A percentile compares a stretch with the other conserved stretches of the same genome.
Evolutionary conservation across 2,888 invertebrate species (phyloP).

Genomic region (Helicoverpa assulta): DNA sequence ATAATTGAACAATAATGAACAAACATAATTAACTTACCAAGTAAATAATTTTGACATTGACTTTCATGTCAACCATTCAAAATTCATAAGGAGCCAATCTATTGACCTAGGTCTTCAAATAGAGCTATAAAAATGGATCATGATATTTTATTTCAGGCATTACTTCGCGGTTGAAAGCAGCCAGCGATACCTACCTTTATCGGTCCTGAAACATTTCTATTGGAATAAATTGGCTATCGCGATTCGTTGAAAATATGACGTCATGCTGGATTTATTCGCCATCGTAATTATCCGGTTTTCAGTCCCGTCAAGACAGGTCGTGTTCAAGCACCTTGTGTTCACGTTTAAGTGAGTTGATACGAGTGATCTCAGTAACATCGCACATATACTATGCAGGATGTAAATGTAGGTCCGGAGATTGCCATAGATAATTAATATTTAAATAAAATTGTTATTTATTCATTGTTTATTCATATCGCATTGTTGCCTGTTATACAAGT

Average conservation of each 20-base stretch:
- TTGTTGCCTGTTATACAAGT: conserved; percentile 26
- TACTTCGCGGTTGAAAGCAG: background rate
- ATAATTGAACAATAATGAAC: too few species aligned
- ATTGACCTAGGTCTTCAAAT: background rate
- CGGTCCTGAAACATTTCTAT: background rate
- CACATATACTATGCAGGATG: background rate
- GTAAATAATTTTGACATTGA: too few species aligned
- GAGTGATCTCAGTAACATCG: background rate
- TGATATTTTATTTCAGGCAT: conserved; percentile 1
- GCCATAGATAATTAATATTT: too few species aligned
- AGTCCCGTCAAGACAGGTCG: background rate
- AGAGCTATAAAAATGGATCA: background rate
- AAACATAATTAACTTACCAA: too few species aligned
- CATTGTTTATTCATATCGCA: conserved; percentile 17
- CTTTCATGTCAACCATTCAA: background rate
- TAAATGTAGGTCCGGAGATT: too few species aligned
- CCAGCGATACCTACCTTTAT: background rate
- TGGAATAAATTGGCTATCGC: conserved; percentile 1
- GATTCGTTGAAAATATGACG: conserved; percentile 1
- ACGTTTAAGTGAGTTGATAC: conserved; percentile 2
- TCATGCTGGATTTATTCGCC: background rate
- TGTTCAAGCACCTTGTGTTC: conserved; percentile 1
- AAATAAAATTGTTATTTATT: too few species aligned
- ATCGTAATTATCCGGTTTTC: conserved; percentile 2
- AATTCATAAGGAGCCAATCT: background rate